These are phyloP conservation scores for Subanguina moxae DNA, from an alignment of 1,140 invertebrate species.

Conservation along the genomic window DNA sequence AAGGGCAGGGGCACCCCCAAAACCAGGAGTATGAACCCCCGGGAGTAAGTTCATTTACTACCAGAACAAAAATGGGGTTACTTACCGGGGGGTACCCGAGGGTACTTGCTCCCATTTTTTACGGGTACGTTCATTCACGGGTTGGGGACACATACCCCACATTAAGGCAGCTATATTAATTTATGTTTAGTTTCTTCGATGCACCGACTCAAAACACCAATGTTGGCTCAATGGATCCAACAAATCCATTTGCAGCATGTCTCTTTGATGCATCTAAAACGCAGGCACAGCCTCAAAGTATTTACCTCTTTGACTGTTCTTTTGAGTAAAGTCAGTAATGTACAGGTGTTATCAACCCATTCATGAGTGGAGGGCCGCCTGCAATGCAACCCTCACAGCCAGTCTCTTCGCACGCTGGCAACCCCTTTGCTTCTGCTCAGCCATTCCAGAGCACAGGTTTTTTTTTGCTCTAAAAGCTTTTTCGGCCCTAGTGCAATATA, in stretches of 20 bases:
- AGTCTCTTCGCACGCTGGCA: neutral
- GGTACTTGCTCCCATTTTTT: too few species aligned
- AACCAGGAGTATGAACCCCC: too few species aligned
- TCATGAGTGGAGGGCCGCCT: neutral
- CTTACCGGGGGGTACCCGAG: too few species aligned
- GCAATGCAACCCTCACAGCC: neutral
- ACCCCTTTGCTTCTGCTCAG: neutral
- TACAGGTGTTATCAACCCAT: neutral
- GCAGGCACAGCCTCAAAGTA: neutral
- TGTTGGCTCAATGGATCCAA: conserved; percentile 12
- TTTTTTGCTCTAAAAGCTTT: too few species aligned
- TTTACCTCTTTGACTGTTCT: neutral
- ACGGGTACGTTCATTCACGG: too few species aligned
- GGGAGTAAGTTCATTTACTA: too few species aligned
- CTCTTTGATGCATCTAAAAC: neutral
- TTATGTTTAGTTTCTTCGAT: conserved; percentile 15
- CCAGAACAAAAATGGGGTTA: too few species aligned
- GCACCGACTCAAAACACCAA: conserved; percentile 24
- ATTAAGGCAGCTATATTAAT: neutral
- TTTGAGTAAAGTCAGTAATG: neutral
- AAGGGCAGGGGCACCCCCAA: too few species aligned
- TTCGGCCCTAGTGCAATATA: too few species aligned
- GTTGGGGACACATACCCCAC: conserved; percentile 5
- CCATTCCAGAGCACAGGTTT: neutral
- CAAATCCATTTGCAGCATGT: conserved; percentile 28